These are phyloP conservation scores for Dyspetes luteomarginatus DNA, from an alignment of 2,888 invertebrate species.

Conservation along the genomic window DNA sequence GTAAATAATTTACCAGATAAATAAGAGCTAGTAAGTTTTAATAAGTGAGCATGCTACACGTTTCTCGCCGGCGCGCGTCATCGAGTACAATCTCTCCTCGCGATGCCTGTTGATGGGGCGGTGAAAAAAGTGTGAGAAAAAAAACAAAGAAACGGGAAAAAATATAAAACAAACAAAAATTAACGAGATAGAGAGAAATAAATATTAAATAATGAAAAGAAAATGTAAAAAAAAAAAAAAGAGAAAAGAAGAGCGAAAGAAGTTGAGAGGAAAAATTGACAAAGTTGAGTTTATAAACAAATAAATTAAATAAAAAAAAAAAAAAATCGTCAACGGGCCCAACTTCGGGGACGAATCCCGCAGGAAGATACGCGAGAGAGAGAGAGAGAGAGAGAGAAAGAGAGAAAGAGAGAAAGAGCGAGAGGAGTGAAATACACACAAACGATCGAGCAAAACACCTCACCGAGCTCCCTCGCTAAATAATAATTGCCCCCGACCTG, in stretches of 20 bases:
- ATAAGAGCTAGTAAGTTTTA: slow-evolving; percentile 76
- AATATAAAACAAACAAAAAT: slow-evolving; percentile 51
- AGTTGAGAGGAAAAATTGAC: slow-evolving; percentile 46
- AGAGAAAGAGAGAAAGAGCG: slow-evolving; percentile 18
- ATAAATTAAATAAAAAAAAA: too few species aligned
- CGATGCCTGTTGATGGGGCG: slow-evolving; percentile 60
- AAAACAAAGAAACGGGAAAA: slow-evolving; percentile 42
- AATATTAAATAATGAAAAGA: slow-evolving; percentile 44
- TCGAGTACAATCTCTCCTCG: slow-evolving; percentile 65
- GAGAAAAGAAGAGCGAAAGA: slow-evolving; percentile 63
- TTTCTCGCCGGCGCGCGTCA: slow-evolving; percentile 70
- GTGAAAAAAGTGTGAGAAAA: slow-evolving; percentile 50
- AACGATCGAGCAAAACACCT: slow-evolving; percentile 65
- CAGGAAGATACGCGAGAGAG: slow-evolving; percentile 33
- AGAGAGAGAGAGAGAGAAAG: slow-evolving; percentile 46
- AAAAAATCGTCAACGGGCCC: slow-evolving; percentile 58
- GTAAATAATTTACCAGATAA: slow-evolving; percentile 83
- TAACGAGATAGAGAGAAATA: slow-evolving; percentile 40
- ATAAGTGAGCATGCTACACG: slow-evolving; percentile 78
- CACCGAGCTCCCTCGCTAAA: slow-evolving; percentile 74
- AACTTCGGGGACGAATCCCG: slow-evolving; percentile 40
- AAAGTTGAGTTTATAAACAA: slow-evolving; percentile 15
- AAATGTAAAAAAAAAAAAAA: slow-evolving; percentile 24
- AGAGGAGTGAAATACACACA: slow-evolving; percentile 15
- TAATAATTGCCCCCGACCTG: slow-evolving; percentile 76